Percentiles rank a stretch among this genome's conserved stretches.
phyloP scores from a whole-genome alignment of 2,888 invertebrate species.

The Hyposoter didymator region DNA sequence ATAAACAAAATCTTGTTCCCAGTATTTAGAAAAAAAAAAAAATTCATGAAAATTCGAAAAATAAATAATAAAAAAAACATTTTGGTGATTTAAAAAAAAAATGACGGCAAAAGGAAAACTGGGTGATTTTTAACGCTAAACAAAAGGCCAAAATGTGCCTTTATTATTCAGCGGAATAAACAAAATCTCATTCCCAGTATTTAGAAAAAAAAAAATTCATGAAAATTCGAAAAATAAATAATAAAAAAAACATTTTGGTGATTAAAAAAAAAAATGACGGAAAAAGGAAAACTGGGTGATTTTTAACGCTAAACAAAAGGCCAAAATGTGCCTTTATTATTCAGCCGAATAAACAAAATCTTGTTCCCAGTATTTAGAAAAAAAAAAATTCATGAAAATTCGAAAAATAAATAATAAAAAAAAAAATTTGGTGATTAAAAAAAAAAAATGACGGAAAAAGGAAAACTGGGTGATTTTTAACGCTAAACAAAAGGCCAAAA shows the following conservation, averaged over 20 bases:
- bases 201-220: neutral
- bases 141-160: neutral
- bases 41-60: neutral
- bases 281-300: too few species aligned
- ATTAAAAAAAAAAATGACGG: too few species aligned
- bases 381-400: too few species aligned
- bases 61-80: neutral
- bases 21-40: neutral
- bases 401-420: too few species aligned
- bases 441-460: too few species aligned
- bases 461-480: too few species aligned
- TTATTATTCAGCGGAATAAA: neutral
- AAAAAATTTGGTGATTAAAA: too few species aligned
- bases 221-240: neutral
- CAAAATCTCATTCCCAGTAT: neutral
- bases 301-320: too few species aligned
- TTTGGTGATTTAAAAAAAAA: neutral
- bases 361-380: too few species aligned
- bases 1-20: neutral
- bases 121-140: neutral
- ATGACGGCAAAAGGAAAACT: neutral
- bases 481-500: too few species aligned
- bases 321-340: too few species aligned
- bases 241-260: neutral
- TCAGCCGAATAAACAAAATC: too few species aligned